A percentile compares a stretch with the other conserved stretches of the same genome.
Evolutionary conservation across 2,113 vertebrate genomes (phyloP).

Genomic region (Hyaena hyaena): DNA sequence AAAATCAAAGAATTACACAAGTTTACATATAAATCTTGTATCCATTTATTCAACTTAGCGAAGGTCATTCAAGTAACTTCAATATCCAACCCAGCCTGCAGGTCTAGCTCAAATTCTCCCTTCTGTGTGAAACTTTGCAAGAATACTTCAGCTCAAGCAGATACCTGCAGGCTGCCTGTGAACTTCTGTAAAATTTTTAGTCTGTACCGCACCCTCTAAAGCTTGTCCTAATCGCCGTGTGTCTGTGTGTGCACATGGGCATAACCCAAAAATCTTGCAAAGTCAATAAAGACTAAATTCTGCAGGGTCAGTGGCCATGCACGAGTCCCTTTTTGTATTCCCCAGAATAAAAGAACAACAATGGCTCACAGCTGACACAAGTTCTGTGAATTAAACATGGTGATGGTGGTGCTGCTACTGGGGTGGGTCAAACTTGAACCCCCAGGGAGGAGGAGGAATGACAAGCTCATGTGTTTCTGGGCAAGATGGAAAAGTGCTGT

Average conservation of each 20-base stretch:
- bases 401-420: neutral
- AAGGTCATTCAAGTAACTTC: neutral
- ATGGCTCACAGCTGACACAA: neutral
- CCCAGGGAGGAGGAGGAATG: neutral
- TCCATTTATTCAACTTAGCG: neutral
- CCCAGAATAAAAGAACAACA: neutral
- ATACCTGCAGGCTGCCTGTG: neutral
- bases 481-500: neutral
- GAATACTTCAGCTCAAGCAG: neutral
- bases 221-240: neutral
- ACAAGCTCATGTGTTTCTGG: neutral
- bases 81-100: neutral
- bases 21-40: neutral
- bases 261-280: neutral
- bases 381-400: neutral
- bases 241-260: neutral
- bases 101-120: neutral
- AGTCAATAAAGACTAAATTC: neutral
- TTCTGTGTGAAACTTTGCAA: neutral
- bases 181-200: neutral
- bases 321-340: neutral
- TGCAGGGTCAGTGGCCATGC: neutral
- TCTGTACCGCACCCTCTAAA: neutral
- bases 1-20: constrained; percentile 7
- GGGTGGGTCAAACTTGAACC: neutral